phyloP scores from a whole-genome alignment of 37 sponge, comb jelly and placozoan species.

The Aplysina aerophoba region DNA sequence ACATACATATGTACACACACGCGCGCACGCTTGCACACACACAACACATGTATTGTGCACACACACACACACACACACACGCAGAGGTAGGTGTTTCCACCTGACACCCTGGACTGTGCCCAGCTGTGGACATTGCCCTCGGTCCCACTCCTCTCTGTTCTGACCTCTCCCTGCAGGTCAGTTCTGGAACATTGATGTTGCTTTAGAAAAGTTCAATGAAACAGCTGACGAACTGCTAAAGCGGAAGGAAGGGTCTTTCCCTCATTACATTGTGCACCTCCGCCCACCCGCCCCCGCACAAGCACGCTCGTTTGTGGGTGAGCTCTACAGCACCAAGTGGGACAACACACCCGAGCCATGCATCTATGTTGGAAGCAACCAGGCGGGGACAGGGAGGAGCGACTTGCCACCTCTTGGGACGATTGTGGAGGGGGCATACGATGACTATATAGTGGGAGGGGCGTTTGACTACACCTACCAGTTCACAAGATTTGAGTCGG shows the following conservation, averaged over 20 bases:
- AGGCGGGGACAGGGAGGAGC: not conserved
- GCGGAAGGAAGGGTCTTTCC: not conserved
- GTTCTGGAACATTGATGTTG: conserved; percentile 27
- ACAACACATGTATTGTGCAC: too few species aligned
- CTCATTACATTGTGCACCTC: conserved; percentile 14
- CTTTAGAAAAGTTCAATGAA: conserved; percentile 11
- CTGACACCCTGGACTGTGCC: too few species aligned
- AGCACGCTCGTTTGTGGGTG: not conserved
- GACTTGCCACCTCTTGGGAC: conserved; percentile 1
- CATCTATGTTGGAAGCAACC: conserved; percentile 12
- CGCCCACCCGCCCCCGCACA: conserved; percentile 12
- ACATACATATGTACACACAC: too few species aligned
- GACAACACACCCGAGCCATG: not conserved
- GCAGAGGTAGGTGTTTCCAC: too few species aligned
- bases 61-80: too few species aligned
- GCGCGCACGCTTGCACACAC: too few species aligned
- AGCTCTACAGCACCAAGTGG: not conserved
- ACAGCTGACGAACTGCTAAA: not conserved
- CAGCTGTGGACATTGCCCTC: too few species aligned
- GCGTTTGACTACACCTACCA: not conserved
- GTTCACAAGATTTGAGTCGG: conserved; percentile 18
- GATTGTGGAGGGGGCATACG: not conserved
- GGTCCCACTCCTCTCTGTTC: too few species aligned
- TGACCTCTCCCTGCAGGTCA: not conserved
- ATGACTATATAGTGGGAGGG: not conserved